Evolutionary conservation across 2,113 vertebrate genomes (phyloP).

Genomic region (Neogale vison): DNA sequence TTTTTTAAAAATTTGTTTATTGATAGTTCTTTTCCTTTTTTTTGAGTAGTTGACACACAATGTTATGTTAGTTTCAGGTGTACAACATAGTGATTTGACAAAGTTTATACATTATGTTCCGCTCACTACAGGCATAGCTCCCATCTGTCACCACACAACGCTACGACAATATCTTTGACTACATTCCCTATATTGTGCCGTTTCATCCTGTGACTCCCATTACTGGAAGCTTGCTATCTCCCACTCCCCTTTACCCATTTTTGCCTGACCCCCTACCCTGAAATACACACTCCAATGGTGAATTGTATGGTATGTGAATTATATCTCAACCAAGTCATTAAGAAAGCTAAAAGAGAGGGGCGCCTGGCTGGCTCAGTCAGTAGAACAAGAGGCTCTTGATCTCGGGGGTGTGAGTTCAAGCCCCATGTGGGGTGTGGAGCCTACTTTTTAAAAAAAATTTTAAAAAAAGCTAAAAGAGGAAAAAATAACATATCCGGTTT

Average conservation of each 20-base stretch:
- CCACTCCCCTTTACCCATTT: not conserved
- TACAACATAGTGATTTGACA: not conserved
- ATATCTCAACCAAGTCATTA: not conserved
- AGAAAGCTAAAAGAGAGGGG: not conserved
- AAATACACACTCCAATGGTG: not conserved
- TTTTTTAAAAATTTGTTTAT: not conserved
- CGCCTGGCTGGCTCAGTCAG: not conserved
- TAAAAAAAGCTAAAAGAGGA: not conserved
- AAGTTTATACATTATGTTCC: not conserved
- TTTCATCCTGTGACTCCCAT: not conserved
- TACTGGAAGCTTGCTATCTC: not conserved
- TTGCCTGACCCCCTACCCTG: not conserved
- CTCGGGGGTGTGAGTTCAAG: not conserved
- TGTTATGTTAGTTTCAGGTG: not conserved
- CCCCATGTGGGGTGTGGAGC: not conserved
- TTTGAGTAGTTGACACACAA: not conserved
- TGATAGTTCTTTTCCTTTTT: not conserved
- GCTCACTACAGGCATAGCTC: not conserved
- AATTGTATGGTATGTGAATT: not conserved
- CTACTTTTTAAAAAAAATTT: not conserved
- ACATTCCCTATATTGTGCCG: not conserved
- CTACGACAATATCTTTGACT: not conserved
- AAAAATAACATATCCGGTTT: constrained; percentile 16
- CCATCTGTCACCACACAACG: not conserved
- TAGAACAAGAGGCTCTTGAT: not conserved